These are phyloP conservation scores for Drosophila emarginata DNA, from an alignment of 2,888 invertebrate species.

Conservation along the genomic window DNA sequence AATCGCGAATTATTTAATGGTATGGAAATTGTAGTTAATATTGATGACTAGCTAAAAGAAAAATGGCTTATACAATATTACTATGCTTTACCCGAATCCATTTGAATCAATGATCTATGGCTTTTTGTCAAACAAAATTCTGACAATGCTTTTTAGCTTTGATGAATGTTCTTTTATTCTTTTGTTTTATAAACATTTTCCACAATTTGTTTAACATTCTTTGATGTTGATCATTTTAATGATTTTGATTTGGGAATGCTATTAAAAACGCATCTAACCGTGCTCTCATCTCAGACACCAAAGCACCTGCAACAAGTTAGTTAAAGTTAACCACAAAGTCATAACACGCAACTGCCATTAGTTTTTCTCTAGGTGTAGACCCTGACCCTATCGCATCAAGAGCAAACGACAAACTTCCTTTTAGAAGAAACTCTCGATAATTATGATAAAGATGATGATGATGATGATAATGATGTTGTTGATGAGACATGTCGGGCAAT, in stretches of 20 bases:
- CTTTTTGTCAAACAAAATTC: background rate
- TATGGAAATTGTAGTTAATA: too few species aligned
- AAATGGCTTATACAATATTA: too few species aligned
- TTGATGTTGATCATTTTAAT: constrained; percentile 4
- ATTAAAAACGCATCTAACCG: constrained; percentile 39
- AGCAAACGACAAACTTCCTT: constrained; percentile 9
- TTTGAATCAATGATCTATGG: background rate
- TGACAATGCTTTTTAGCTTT: background rate
- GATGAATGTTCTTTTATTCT: background rate
- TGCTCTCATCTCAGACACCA: background rate
- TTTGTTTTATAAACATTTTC: background rate
- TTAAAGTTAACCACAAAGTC: constrained; percentile 7
- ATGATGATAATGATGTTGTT: background rate
- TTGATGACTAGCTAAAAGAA: too few species aligned
- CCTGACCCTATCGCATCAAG: constrained; percentile 28
- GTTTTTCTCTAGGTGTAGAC: constrained; percentile 16
- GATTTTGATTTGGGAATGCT: constrained; percentile 15
- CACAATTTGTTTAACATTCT: background rate
- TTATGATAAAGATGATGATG: background rate
- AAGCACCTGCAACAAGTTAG: constrained; percentile 19
- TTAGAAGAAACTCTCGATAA: background rate
- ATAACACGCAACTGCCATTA: constrained; percentile 65
- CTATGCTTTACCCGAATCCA: too few species aligned
- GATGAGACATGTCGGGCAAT: constrained; percentile 9
- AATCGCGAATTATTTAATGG: too few species aligned